A percentile compares a stretch with the other conserved stretches of the same genome.
Conservation (phyloP, 2,888 invertebrate genomes). For the Drosophila gaucha region DNA sequence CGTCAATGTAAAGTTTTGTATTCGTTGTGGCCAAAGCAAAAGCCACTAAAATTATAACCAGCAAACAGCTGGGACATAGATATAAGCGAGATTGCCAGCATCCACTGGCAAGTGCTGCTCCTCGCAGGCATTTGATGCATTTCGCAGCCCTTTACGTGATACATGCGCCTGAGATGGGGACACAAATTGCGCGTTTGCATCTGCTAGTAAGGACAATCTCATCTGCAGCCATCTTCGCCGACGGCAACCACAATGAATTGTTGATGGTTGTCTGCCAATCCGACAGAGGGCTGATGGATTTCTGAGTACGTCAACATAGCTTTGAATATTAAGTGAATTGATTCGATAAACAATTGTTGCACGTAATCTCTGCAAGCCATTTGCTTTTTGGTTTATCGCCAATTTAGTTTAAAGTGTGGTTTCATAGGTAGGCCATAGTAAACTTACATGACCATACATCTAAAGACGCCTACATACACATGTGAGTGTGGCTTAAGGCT, state of each 20-base stretch:
- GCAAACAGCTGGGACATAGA: conserved; percentile 62
- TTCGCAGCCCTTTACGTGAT: conserved; percentile 65
- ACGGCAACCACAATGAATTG: conserved; percentile 37
- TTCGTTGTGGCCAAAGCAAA: conserved; percentile 40
- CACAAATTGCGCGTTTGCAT: conserved; percentile 69
- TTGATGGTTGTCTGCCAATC: conserved; percentile 4
- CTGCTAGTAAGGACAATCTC: conserved; percentile 38
- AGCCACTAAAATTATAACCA: conserved; percentile 47
- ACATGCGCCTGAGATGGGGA: conserved; percentile 52
- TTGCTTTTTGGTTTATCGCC: neutral
- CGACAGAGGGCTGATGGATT: conserved; percentile 43
- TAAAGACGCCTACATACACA: neutral
- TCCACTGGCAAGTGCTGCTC: conserved; percentile 56
- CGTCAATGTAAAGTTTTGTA: conserved; percentile 61
- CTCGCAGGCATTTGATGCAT: conserved; percentile 66
- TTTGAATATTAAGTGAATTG: conserved; percentile 27
- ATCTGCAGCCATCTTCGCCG: conserved; percentile 16
- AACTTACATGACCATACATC: neutral
- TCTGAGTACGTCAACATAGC: conserved; percentile 46
- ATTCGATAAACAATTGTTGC: conserved; percentile 53
- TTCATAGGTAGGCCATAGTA: neutral
- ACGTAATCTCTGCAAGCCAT: conserved; percentile 32
- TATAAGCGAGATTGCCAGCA: conserved; percentile 55
- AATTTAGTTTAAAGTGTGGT: neutral
- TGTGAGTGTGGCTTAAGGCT: conserved; percentile 42